Base-by-base conservation (phyloP, 2,797 vertebrate species). In the Cichlasoma orientale region DNA sequence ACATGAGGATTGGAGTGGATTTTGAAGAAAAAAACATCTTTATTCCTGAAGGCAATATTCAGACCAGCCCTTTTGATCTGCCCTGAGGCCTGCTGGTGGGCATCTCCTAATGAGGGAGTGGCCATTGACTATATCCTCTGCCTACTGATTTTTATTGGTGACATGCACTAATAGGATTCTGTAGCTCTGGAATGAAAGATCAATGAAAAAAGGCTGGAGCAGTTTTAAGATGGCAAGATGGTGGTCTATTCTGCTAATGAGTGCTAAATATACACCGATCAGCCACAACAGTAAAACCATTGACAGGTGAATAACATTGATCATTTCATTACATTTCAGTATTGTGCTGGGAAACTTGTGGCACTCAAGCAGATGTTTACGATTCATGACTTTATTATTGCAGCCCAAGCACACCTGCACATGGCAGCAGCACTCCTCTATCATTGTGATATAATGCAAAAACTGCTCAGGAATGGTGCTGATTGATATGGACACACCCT, bases 81-180 rank as follows among this genome's bases (percentile, higher is more conserved):
- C 92, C 93, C 93, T 66, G 78, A 86, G 92, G 93, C 90, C 81
- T 88, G 94, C 93, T 92, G 75, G 76, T 87, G 90, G 92, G 88
- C 75, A 85, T 89, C 86, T 90, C 29, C 87, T 94, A 94, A 94
- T 94, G 90, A 94, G 91, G 78, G 83, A 85, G 77, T 27, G 10
- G 77, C 80, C 85, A 87, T 86, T 90, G 91, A 91, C 90, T 80
- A 83, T 68, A 88, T 93, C 80, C 87, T 87, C 73, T 78, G 53
- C 68, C 76, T 81, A 89, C 91, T 92, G 93, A 94, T 93, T 92
- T 77, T 50, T 79, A 89, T 89, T 83, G 87, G 85, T 90, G 88
- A 90, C 86, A 83, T 78, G 74, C 54, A 7, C 86, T 92, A 92
- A 94, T 87, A 89, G 82, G 88, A 91, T 89, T 87, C 87, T 88